phyloP scores from a whole-genome alignment of 2,113 vertebrate genomes.

The Megaceryle maxima region DNA sequence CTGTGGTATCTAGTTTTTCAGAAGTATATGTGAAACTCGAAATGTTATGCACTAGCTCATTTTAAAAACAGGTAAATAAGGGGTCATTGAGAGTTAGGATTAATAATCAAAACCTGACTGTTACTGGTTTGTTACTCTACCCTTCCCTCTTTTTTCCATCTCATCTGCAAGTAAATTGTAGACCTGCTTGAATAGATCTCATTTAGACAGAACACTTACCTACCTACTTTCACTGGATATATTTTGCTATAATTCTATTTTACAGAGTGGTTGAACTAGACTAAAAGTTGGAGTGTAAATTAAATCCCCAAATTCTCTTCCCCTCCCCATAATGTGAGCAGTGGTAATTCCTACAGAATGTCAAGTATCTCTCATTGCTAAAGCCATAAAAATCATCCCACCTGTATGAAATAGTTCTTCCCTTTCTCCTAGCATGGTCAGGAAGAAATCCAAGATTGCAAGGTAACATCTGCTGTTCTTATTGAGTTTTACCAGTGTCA shows the following conservation, averaged over 20 bases:
- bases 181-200: neutral
- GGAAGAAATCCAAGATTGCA: neutral
- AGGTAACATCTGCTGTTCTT: neutral
- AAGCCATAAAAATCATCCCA: neutral
- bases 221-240: neutral
- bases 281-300: neutral
- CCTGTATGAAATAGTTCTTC: neutral
- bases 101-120: neutral
- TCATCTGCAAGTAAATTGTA: neutral
- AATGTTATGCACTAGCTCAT: neutral
- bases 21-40: neutral
- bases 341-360: neutral
- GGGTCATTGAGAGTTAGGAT: neutral
- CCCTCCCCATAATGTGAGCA: fast-evolving
- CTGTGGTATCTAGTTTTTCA: neutral
- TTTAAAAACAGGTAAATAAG: neutral
- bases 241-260: neutral
- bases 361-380: constrained; percentile 1
- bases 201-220: neutral
- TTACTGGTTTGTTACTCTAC: neutral
- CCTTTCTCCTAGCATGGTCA: neutral
- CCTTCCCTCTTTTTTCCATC: neutral
- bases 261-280: neutral
- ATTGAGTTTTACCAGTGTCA: neutral
- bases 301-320: neutral